Percentiles rank a stretch among this genome's conserved stretches.
phyloP scores from a whole-genome alignment of 1,140 invertebrate species.

The Musca vetustissima region DNA sequence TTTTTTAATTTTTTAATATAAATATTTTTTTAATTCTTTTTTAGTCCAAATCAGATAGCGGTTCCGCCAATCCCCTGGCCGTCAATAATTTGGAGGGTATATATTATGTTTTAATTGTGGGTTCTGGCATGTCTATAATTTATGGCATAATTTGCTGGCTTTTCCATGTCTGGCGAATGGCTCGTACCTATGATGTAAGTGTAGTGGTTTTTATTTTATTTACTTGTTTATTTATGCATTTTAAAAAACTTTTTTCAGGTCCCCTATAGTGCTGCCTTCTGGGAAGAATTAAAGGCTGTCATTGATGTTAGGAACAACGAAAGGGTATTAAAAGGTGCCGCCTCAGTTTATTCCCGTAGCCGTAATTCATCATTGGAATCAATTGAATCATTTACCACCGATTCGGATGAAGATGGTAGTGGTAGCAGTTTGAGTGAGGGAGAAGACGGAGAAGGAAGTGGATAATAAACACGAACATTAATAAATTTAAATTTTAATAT shows the following conservation, averaged over 20 bases:
- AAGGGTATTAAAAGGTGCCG: constrained; percentile 42
- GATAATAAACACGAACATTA: background rate
- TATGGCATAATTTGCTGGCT: constrained; percentile 54
- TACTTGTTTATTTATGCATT: background rate
- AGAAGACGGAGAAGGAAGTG: background rate
- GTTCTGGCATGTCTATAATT: constrained; percentile 53
- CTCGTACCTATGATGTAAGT: constrained; percentile 48
- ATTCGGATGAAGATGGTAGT: constrained; percentile 27
- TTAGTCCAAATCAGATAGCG: constrained; percentile 35
- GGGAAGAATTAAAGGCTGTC: constrained; percentile 74
- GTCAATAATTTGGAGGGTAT: constrained; percentile 71
- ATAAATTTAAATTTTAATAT: background rate
- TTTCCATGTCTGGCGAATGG: constrained; percentile 42
- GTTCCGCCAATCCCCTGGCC: constrained; percentile 44
- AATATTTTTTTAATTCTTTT: constrained; percentile 1
- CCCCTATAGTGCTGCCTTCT: constrained; percentile 67
- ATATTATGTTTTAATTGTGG: constrained; percentile 66
- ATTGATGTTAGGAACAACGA: constrained; percentile 46
- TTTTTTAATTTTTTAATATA: no score
- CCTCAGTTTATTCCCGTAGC: constrained; percentile 49
- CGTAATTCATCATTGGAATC: constrained; percentile 51
- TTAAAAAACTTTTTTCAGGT: constrained; percentile 57
- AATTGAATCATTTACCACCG: constrained; percentile 44
- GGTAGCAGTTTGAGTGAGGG: background rate
- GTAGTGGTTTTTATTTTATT: background rate